Evolutionary conservation across 2,797 vertebrate species (phyloP), one percentile per base, ranked within the genome.

Genomic region (Salarias fasciatus): DNA sequence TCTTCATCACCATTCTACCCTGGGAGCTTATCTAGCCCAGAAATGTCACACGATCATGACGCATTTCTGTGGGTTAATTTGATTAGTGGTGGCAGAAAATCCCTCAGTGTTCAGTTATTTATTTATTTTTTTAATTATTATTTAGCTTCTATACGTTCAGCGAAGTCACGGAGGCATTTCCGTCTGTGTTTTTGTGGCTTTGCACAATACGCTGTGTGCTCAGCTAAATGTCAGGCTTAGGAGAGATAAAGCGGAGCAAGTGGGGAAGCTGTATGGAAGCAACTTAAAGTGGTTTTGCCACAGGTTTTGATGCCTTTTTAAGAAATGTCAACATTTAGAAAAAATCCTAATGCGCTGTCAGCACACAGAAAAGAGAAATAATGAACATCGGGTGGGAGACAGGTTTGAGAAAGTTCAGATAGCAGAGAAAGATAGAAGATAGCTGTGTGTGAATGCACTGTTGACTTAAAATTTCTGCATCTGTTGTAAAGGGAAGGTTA

Each of bases 21-120:
- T 72, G 68, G 84, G 89, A 91, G 85, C 88, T 86, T 75, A 78
- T 88, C 84, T 88, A 91, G 86, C 90, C 91, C 75, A 92, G 88
- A 92, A 91, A 92, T 90, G 90, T 92, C 90, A 92, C 63, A 69
- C 84, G 89, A 87, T 88, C 82, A 77, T 88, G 82, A 86, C 79
- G 54, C 81, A 84, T 90, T 87, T 78, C 71, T 79, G 78, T 76
- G 81, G 66, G 62, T 89, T 88, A 86, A 88, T 84, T 85, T 91
- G 90, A 92, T 91, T 85, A 87, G 82, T 12, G 51, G 56, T 85
- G 89, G 84, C 84, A 63, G 70, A 83, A 83, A 84, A 85, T 84
- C 86, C 83, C 82, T 83, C 68, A 75, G 78, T 75, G 67, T 85
- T 80, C 53, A 71, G 68, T 85, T 87, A 62, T 89, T 82, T 70